These are phyloP conservation scores for Neofelis nebulosa DNA, from an alignment of 2,113 vertebrate genomes.

Conservation along the genomic window DNA sequence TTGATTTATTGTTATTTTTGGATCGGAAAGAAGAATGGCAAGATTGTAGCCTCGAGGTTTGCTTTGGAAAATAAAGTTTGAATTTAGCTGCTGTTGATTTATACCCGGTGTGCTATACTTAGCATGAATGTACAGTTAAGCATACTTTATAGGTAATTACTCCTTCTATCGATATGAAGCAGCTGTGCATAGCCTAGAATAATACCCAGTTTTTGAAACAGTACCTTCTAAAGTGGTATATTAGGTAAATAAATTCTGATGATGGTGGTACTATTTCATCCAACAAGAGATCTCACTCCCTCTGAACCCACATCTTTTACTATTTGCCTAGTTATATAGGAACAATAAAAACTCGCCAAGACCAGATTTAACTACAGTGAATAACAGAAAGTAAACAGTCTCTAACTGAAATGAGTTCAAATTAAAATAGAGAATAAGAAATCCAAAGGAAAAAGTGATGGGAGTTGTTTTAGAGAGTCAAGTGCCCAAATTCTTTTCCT, in stretches of 20 bases:
- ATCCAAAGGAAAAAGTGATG: not conserved
- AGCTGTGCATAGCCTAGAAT: not conserved
- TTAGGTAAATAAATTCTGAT: not conserved
- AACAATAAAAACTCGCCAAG: not conserved
- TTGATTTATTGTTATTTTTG: constrained; percentile 61
- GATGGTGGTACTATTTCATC: not conserved
- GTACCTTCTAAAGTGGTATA: not conserved
- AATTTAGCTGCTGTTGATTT: constrained; percentile 33
- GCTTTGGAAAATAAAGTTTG: constrained; percentile 17
- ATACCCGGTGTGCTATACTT: not conserved
- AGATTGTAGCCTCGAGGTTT: constrained; percentile 41
- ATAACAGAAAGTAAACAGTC: not conserved
- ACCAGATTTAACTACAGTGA: not conserved
- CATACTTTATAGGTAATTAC: not conserved
- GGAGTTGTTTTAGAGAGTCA: not conserved
- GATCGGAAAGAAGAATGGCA: constrained; percentile 52
- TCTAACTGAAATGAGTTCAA: not conserved
- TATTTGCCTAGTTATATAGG: not conserved
- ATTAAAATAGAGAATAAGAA: not conserved
- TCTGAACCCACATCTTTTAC: not conserved
- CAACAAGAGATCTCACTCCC: not conserved
- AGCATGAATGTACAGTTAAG: not conserved
- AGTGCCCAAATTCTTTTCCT: not conserved
- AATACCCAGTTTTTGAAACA: not conserved
- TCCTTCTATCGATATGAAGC: not conserved